A percentile compares a stretch with the other conserved stretches of the same genome.
Evolutionary conservation across 2,113 vertebrate genomes (phyloP).

Genomic region (Lasiurus cinereus): DNA sequence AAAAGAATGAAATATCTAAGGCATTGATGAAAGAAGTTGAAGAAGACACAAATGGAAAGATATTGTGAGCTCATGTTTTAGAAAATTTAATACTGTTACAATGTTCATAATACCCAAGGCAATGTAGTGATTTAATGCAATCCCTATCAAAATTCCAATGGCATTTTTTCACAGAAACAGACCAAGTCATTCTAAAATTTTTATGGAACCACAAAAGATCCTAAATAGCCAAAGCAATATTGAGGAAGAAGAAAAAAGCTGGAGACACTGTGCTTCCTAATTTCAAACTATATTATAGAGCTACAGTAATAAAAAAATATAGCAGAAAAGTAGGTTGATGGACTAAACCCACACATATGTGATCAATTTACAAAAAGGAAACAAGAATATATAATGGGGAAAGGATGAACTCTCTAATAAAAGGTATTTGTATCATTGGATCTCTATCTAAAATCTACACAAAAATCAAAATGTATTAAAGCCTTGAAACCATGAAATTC

Average conservation of each 20-base stretch:
- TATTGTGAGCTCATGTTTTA: neutral
- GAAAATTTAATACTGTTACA: neutral
- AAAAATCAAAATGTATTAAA: slow-evolving; percentile 10
- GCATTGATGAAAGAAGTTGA: neutral
- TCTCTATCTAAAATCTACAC: neutral
- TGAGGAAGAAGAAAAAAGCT: slow-evolving; percentile 12
- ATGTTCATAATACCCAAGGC: neutral
- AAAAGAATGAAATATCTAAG: neutral
- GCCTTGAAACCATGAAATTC: neutral
- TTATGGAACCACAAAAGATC: neutral
- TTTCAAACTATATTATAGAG: neutral
- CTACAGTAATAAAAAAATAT: slow-evolving; percentile 6
- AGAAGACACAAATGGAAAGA: slow-evolving; percentile 4
- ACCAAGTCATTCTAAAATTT: neutral
- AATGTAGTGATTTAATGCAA: neutral
- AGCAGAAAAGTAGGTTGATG: neutral
- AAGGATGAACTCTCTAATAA: neutral
- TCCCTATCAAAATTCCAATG: neutral
- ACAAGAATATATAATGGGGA: neutral
- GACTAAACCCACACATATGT: neutral
- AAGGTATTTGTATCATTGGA: neutral
- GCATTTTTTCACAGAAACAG: neutral
- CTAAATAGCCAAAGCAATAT: neutral
- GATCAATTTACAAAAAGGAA: neutral
- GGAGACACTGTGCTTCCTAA: neutral